Percentiles rank a stretch among this genome's conserved stretches.
Conservation (phyloP, 2,113 vertebrate genomes). For the Hippocampus barbouri region DNA sequence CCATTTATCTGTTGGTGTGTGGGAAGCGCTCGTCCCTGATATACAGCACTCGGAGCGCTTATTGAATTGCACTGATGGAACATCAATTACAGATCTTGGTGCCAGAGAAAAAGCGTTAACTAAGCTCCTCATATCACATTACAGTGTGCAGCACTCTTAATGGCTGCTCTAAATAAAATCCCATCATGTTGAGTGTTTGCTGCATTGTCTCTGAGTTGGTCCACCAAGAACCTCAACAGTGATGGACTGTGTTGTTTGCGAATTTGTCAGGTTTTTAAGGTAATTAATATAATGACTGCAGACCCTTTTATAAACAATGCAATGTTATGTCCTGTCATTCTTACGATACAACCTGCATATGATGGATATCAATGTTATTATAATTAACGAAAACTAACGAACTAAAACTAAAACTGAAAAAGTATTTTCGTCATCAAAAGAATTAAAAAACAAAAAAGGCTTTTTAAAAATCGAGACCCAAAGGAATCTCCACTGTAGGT, state of each 20-base stretch:
- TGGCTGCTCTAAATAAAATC: constrained; percentile 25
- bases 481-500: no score
- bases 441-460: no score
- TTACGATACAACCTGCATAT: no score
- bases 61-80: constrained; percentile 70
- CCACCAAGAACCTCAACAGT: not conserved
- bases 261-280: not conserved
- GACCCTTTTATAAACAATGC: no score
- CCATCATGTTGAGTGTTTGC: constrained; percentile 2
- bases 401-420: no score
- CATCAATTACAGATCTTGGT: constrained; percentile 56
- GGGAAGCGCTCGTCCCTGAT: constrained; percentile 61
- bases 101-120: constrained; percentile 44
- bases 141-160: constrained; percentile 27
- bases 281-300: no score
- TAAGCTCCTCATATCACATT: constrained; percentile 45
- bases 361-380: no score
- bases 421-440: no score
- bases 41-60: constrained; percentile 60
- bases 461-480: no score
- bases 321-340: no score
- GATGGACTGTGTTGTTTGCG: not conserved
- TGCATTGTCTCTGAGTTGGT: constrained; percentile 2
- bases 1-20: constrained; percentile 60
- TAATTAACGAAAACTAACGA: no score